These are phyloP conservation scores for Koerneria pararmatus DNA, from an alignment of 2,888 invertebrate species.

Conservation along the genomic window DNA sequence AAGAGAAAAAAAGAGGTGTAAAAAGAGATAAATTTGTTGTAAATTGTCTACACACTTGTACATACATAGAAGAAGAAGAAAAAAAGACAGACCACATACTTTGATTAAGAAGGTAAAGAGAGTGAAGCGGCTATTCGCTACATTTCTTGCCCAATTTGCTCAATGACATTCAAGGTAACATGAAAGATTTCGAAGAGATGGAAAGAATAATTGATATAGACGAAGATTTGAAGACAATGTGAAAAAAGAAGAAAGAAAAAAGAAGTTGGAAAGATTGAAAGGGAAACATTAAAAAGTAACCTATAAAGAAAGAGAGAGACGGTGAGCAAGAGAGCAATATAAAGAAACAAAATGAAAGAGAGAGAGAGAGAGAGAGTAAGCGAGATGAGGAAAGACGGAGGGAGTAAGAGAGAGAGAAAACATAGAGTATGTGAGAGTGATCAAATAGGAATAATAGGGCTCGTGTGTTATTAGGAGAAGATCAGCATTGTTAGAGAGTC, in stretches of 20 bases:
- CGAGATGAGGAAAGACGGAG: slow-evolving; percentile 11
- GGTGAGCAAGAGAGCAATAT: neutral
- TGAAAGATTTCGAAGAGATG: too few species aligned
- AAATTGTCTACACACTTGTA: neutral
- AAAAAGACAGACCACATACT: too few species aligned
- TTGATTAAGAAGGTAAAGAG: too few species aligned
- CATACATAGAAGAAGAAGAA: neutral
- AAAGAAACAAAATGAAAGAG: neutral
- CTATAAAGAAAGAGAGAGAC: slow-evolving; percentile 5
- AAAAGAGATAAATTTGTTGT: neutral
- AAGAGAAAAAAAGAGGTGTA: neutral
- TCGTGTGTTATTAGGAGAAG: too few species aligned
- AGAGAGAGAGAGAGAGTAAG: neutral
- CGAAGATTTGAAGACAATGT: too few species aligned
- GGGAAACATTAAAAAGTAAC: neutral
- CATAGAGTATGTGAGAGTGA: neutral
- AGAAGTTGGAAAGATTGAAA: neutral
- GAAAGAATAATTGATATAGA: too few species aligned
- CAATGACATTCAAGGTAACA: too few species aligned
- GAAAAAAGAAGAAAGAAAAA: neutral
- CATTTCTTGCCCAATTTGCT: too few species aligned
- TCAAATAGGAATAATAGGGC: neutral
- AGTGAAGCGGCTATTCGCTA: too few species aligned
- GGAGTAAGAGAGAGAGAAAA: slow-evolving; percentile 14
- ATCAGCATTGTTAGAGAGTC: too few species aligned